Base-by-base conservation (phyloP, 2,797 vertebrate genomes). In the Salmo trutta region DNA sequence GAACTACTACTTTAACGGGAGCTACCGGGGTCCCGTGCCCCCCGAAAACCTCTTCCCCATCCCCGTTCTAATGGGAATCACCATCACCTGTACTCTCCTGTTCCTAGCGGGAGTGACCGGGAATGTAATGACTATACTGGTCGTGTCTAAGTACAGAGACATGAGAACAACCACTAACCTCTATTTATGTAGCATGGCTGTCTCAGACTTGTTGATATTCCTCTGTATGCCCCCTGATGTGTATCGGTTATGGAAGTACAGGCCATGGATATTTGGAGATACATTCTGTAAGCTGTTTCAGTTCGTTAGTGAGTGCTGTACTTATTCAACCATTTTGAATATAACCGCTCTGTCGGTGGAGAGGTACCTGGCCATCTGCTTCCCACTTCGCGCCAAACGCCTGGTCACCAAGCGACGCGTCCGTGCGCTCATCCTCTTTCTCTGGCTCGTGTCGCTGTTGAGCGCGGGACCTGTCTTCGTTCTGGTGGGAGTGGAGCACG, bases 161-260 rank as follows among this genome's bases (percentile, higher is more conserved):
- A 96, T 99, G 96, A 96, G 96, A 84, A 98, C 97, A 47, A 99
- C 98, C 79, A 99, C 97, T 81, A 99, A 99, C 92, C 91, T 99
- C 71, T 99, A 99, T 93, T 91, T 99, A 82, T 98, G 96, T 84
- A 99, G 97, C 93, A 98, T 99, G 98, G 98, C 98, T 4, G 95
- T 98, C 66, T 99, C 98, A 0, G 98, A 99, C 91, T 90, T 99
- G 71, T 93, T 99, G 53, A 98, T 99, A 85, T 98, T 99, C 84
- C 91, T 98, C 68, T 99, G 98, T 81, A 97, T 99, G 97, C 98
- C 98, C 0, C 93, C 99, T 65, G 98, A 99, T 88, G 94, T 99
- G 51, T 97, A 97, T 79, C 94, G 97, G 72, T 95, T 99, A 88
- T 99, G 98, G 98, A 95, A 96, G 87, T 98, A 98, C 92, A 91